Conservation (phyloP, 2,113 vertebrate genomes). For the Vidua macroura region DNA sequence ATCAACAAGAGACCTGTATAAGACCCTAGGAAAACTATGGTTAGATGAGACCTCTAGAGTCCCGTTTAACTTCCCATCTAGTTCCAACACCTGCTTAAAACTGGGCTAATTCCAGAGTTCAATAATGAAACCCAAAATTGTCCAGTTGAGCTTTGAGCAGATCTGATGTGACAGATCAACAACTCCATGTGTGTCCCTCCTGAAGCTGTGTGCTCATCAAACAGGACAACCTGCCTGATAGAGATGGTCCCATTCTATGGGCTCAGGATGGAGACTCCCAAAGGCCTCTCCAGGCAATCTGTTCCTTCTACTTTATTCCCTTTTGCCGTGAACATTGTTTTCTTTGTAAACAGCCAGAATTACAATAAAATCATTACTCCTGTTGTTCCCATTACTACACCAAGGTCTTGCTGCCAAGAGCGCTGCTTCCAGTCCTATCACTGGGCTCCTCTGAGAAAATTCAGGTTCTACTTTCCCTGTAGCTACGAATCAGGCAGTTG, state of each 20-base stretch:
- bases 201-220: constrained; percentile 87
- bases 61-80: neutral
- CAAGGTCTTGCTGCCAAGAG: neutral
- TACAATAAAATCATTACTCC: neutral
- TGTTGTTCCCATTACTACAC: neutral
- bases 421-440: neutral
- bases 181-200: constrained; percentile 89
- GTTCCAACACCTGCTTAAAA: neutral
- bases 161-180: constrained; percentile 71
- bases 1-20: neutral
- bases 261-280: neutral
- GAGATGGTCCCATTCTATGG: neutral
- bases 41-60: neutral
- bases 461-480: neutral
- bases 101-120: neutral
- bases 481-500: neutral
- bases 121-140: neutral
- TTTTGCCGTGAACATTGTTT: neutral
- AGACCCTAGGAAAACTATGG: neutral
- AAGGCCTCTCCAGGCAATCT: neutral
- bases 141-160: neutral
- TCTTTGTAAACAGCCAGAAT: neutral
- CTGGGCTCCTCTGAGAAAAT: neutral
- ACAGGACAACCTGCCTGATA: constrained; percentile 74
- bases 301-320: neutral